phyloP scores from a whole-genome alignment of 2,797 vertebrate genomes.

The Rhinella marina region DNA sequence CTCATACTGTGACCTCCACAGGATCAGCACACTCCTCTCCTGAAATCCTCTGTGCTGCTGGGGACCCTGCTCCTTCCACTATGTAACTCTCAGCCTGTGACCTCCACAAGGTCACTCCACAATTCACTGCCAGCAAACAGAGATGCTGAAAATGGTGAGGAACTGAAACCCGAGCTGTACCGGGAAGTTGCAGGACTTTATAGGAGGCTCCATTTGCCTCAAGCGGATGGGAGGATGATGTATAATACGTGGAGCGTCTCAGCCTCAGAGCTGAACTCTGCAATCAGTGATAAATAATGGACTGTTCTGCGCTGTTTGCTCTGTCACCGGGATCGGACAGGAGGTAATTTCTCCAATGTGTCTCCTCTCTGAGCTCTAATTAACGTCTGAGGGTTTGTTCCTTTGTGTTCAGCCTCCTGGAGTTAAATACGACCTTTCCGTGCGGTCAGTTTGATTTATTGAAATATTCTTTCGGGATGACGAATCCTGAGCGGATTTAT shows the following conservation, averaged over 20 bases:
- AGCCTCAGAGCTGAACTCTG: not conserved
- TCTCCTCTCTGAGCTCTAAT: not conserved
- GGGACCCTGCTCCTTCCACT: too few species aligned
- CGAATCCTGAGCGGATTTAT: constrained; percentile 18
- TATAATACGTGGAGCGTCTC: not conserved
- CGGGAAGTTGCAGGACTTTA: not conserved
- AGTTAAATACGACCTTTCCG: constrained; percentile 16
- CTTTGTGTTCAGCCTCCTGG: not conserved
- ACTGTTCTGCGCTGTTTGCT: not conserved
- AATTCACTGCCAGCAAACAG: not conserved
- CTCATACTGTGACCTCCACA: too few species aligned
- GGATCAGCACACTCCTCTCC: too few species aligned
- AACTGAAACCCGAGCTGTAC: not conserved
- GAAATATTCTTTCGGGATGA: constrained; percentile 2
- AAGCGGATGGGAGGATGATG: not conserved
- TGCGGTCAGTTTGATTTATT: constrained; percentile 23
- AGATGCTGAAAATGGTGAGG: not conserved
- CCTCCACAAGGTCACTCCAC: too few species aligned
- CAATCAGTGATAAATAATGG: not conserved
- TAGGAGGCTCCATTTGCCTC: not conserved
- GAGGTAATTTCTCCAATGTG: not conserved
- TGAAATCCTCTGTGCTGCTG: too few species aligned
- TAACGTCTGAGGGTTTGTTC: not conserved
- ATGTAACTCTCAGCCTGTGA: too few species aligned
- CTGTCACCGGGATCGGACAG: not conserved